phyloP scores from a whole-genome alignment of 2,888 invertebrate genomes.

The Odontocerum albicorne region DNA sequence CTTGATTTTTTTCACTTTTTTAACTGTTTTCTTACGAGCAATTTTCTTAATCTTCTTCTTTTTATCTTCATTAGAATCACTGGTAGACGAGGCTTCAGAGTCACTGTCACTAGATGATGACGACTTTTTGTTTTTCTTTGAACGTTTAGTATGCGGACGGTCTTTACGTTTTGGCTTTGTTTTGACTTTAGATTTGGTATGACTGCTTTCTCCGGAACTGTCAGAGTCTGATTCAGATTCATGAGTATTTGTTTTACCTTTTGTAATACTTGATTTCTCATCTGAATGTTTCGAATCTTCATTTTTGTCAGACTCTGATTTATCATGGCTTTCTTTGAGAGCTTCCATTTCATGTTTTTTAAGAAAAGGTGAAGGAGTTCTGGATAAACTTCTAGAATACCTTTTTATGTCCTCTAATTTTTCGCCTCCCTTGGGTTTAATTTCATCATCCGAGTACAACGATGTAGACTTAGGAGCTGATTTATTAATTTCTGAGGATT shows the following conservation, averaged over 20 bases:
- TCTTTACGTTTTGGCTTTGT: constrained; percentile 53
- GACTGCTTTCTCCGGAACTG: constrained; percentile 47
- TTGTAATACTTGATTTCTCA: constrained; percentile 41
- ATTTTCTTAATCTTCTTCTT: constrained; percentile 56
- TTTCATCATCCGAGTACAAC: constrained; percentile 49
- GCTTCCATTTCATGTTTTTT: constrained; percentile 64
- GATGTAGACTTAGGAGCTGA: constrained; percentile 38
- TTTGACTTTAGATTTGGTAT: constrained; percentile 50
- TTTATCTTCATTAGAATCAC: constrained; percentile 55
- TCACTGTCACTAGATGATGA: constrained; percentile 57
- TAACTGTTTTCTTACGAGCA: constrained; percentile 52
- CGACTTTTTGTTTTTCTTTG: constrained; percentile 54
- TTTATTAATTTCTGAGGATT: constrained; percentile 45
- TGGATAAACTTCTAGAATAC: constrained; percentile 76
- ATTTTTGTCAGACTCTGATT: constrained; percentile 50
- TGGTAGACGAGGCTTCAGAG: constrained; percentile 55
- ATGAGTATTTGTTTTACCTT: constrained; percentile 58
- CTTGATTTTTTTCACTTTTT: constrained; percentile 52
- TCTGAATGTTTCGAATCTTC: constrained; percentile 43
- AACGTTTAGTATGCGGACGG: constrained; percentile 59
- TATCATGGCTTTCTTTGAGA: constrained; percentile 53
- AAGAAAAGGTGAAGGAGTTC: constrained; percentile 84
- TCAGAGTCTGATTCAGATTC: constrained; percentile 55
- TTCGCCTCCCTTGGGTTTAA: constrained; percentile 40
- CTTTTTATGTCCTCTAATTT: constrained; percentile 46